These are phyloP conservation scores for Staurois parvus DNA, from an alignment of 2,797 vertebrate species.

Conservation along the genomic window DNA sequence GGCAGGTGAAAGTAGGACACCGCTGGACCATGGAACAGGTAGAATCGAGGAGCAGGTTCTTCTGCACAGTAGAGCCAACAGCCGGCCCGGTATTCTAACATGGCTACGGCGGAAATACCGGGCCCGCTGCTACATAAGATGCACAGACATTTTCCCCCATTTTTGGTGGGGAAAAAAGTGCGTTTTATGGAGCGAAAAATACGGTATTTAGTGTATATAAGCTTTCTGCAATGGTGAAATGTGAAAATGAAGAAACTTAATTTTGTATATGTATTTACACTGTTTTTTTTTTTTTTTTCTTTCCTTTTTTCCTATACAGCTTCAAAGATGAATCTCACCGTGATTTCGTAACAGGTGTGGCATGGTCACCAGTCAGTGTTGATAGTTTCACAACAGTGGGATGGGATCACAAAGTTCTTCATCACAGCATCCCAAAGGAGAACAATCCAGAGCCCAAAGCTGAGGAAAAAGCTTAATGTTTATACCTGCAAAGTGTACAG, in stretches of 20 bases:
- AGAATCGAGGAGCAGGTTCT: no score
- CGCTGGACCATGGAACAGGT: no score
- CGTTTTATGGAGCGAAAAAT: no score
- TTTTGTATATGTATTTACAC: background rate
- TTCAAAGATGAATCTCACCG: slow-evolving; percentile 85
- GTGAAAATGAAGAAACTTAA: background rate
- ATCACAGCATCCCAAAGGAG: slow-evolving; percentile 80
- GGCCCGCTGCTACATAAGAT: no score
- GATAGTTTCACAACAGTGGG: slow-evolving; percentile 88
- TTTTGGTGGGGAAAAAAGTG: no score
- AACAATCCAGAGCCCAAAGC: slow-evolving; percentile 64
- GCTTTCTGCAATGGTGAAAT: background rate
- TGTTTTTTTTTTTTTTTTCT: background rate
- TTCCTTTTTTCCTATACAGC: slow-evolving; percentile 70
- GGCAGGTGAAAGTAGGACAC: no score
- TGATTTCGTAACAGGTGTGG: slow-evolving; percentile 89
- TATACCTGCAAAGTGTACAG: background rate
- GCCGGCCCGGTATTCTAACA: no score
- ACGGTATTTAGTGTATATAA: background rate
- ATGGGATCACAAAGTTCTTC: slow-evolving; percentile 96
- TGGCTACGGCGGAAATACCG: no score
- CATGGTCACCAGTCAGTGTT: slow-evolving; percentile 85
- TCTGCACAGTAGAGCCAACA: no score
- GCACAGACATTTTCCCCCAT: no score
- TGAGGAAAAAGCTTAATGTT: slow-evolving; percentile 48